phyloP scores from a whole-genome alignment of 2,113 vertebrate species.

The Thamnaconus septentrionalis region DNA sequence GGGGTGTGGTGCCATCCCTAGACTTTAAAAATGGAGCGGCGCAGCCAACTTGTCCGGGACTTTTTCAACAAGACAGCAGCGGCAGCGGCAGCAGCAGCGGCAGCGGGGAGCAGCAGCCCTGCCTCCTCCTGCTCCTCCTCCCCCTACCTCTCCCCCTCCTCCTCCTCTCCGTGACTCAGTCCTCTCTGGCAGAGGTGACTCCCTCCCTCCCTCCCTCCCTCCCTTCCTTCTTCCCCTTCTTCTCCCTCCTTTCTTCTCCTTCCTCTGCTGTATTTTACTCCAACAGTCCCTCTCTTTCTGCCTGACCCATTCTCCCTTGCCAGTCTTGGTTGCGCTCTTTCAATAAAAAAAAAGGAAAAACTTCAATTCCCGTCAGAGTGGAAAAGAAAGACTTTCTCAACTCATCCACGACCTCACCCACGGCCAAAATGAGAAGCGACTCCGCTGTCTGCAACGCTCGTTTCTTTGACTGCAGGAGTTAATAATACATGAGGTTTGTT shows the following conservation, averaged over 20 bases:
- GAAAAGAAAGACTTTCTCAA: constrained; percentile 4
- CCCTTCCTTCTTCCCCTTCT: constrained; percentile 4
- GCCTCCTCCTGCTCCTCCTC: constrained; percentile 13
- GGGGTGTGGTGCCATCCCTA: constrained; percentile 66
- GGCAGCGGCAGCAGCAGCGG: constrained; percentile 11
- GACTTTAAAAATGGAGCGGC: constrained; percentile 49
- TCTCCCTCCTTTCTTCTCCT: constrained; percentile 9
- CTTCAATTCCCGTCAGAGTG: background rate
- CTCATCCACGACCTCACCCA: background rate
- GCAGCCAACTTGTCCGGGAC: constrained; percentile 57
- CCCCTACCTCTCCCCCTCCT: constrained; percentile 12
- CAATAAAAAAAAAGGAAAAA: background rate
- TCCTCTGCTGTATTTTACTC: constrained; percentile 4
- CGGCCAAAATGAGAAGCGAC: constrained; percentile 14
- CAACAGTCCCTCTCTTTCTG: background rate
- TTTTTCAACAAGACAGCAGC: constrained; percentile 39
- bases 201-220: constrained; percentile 31
- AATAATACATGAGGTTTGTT: constrained; percentile 70
- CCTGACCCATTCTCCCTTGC: background rate
- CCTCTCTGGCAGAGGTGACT: constrained; percentile 39
- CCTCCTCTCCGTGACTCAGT: constrained; percentile 62
- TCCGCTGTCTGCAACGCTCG: constrained; percentile 4
- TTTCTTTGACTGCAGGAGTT: constrained; percentile 41
- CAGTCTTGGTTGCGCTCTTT: background rate
- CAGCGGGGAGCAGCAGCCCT: constrained; percentile 30